Evolutionary conservation across 2,888 invertebrate genomes (phyloP), one percentile per base, ranked within the genome.

Genomic region (Drosophila gaucha): DNA sequence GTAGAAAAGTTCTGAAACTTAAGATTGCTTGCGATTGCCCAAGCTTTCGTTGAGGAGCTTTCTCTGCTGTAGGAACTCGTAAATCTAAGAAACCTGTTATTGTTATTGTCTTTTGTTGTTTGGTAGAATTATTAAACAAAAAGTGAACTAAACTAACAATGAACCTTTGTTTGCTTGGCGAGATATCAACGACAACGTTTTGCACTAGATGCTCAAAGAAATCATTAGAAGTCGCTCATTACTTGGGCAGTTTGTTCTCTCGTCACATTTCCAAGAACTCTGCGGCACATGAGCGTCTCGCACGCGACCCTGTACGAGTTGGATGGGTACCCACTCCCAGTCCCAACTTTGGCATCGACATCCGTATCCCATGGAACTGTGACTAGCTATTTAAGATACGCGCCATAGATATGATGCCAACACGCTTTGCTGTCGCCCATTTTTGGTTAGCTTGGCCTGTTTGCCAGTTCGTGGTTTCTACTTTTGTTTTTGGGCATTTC

Each of bases 161-260:
- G 74, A 39, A 33, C 52, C 41, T 50, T 62, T 75, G 49, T 62
- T 77, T 33, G 49, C 28, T 33, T 20, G 28, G 10, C 33, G 62
- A n/a, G n/a, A 41, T 59, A 70, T 63, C 58, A 65, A 74, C 55
- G 65, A 79, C 84, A 79, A 14, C 64, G 63, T 56, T 78, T 75
- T 60, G 68, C 86, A 75, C 86, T 78, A 68, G 56, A 47, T 57
- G 24, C 31, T 16, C 47, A 38, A 80, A 49, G 67, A 80, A 79
- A 79, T 86, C 84, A 74, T 65, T 68, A 55, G 67, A 67, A 59
- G 16, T 31, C 31, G 57, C 75, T 78, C 86, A 80, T 80, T 82
- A 78, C 72, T 44, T 46, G 60, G 30, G 20, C 43, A 62, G 30
- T 49, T 47, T 44, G 35, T 30, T 24, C 8, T 24, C 43, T 39